Conservation (phyloP, 2,888 invertebrate genomes). For the Eristalis tenax region DNA sequence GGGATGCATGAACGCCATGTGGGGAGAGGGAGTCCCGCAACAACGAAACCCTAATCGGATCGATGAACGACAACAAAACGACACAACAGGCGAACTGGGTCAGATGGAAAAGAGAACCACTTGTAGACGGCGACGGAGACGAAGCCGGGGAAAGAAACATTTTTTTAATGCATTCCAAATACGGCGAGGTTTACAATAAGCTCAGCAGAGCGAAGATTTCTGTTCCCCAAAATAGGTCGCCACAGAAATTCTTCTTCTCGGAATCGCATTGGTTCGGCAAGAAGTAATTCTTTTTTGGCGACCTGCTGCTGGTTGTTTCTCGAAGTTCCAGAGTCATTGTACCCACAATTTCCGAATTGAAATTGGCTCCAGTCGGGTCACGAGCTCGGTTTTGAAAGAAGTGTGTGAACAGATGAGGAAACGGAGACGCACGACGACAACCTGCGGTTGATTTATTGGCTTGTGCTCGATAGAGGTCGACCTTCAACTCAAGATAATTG, state of each 20-base stretch:
- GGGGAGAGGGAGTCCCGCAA: background rate
- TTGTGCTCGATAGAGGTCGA: background rate
- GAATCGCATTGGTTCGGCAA: background rate
- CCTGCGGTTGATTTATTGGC: background rate
- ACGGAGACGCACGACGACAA: background rate
- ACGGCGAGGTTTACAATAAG: background rate
- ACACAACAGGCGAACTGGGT: conserved; percentile 41
- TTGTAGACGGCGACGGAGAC: conserved; percentile 24
- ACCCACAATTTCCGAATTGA: background rate
- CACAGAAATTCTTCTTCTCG: background rate
- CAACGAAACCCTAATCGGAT: conserved; percentile 32
- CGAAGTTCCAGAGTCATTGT: background rate
- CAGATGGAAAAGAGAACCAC: conserved; percentile 46
- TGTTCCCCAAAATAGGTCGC: background rate
- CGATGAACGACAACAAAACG: conserved; percentile 13
- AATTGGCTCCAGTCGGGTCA: background rate
- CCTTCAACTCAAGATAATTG: background rate
- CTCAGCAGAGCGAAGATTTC: background rate
- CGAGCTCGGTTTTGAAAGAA: background rate
- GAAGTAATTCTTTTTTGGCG: background rate
- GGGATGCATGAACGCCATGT: background rate
- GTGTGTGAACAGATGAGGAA: no score
- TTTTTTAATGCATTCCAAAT: background rate
- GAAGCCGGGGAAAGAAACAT: no score
- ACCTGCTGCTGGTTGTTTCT: background rate